These are phyloP conservation scores for Gymnothorax reevesii DNA, from an alignment of 2,797 vertebrate genomes.

Conservation along the genomic window DNA sequence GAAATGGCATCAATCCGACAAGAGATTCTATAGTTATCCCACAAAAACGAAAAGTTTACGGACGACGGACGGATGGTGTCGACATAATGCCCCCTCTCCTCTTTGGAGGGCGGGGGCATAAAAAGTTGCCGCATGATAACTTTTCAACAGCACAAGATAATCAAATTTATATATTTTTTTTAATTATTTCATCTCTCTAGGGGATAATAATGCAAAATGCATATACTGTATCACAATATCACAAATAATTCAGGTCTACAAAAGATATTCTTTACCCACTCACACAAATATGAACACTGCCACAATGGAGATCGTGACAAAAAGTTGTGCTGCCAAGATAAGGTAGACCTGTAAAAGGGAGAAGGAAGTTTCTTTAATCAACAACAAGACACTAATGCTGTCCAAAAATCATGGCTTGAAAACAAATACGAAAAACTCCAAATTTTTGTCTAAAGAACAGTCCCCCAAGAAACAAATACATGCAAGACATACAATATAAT, in stretches of 20 bases:
- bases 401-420: background rate
- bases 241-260: background rate
- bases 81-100: too few relatives aligned
- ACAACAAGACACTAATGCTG: conserved; percentile 1
- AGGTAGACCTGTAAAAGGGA: conserved; percentile 80
- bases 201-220: background rate
- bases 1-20: too few relatives aligned
- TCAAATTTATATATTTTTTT: too few relatives aligned
- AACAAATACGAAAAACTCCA: background rate
- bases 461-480: background rate
- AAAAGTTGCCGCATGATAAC: too few relatives aligned
- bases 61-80: too few relatives aligned
- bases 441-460: background rate
- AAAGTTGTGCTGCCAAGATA: conserved; percentile 85
- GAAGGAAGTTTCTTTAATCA: conserved; percentile 19
- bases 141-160: too few relatives aligned
- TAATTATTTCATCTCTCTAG: too few relatives aligned
- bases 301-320: conserved; percentile 82
- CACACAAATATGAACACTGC: conserved; percentile 89
- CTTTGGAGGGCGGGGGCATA: too few relatives aligned
- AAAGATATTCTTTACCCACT: conserved; percentile 57
- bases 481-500: background rate
- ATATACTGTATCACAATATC: background rate
- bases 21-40: too few relatives aligned
- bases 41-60: too few relatives aligned